Base-by-base conservation (phyloP, 2,888 invertebrate species). In the Drosophila fungiperda region DNA sequence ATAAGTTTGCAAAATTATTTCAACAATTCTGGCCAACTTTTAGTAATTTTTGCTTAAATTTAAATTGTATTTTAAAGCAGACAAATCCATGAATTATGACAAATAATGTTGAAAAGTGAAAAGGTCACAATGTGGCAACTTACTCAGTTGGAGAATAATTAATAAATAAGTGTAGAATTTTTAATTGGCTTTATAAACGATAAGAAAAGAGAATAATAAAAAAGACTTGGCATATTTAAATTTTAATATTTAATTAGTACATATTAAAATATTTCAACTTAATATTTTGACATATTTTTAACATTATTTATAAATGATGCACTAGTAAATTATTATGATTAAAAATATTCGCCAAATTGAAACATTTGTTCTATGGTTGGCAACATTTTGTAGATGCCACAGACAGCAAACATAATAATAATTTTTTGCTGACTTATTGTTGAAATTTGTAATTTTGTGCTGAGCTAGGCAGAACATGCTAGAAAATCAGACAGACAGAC, bases 361-460 rank as follows among this genome's bases (percentile, higher is more conserved):
- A 40, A 12, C 54, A 23, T 61, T 59, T 73, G 65, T 66, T 55
- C 48, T 9, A 45, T 48, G 29, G 33, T 20, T 69, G 68, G 20
- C 49, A 63, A 53, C 9, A n/a, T 59, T 63, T 49, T 68, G 17
- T 29, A 29, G 49, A 40, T 49, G 57, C 11, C 67, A 48, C 60
- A 40, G 52, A 50, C 71, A 53, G 67, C 57, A 48, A 87, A 79
- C 87, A 84, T 73, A 79, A 86, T 73, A 79, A 86, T 86, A 76
- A 89, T 89, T 87, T 87, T 79, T 64, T 78, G 86, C 89, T 85
- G 89, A 89, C 83, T 87, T 89, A 73, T 83, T 87, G 90, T 87
- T 87, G 87, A 87, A 87, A 89, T 89, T 83, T 85, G 79, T 77
- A 82, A 89, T 87, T 87, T 87, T 87, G 52, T 59, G 83, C 83